Conservation (phyloP, 2,113 vertebrate genomes). For the Oncorhynchus tshawytscha region DNA sequence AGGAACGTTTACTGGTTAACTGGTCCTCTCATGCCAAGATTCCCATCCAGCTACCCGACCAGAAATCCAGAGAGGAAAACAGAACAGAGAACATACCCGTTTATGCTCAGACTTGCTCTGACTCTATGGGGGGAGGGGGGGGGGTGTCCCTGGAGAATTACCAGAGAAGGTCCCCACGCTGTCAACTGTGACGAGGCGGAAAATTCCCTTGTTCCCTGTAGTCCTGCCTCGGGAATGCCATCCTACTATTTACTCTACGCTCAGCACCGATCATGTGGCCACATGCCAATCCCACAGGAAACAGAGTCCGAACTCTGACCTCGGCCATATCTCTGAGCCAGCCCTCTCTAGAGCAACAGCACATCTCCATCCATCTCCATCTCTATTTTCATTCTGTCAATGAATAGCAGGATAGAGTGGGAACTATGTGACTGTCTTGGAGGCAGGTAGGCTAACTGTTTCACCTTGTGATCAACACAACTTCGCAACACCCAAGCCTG, state of each 20-base stretch:
- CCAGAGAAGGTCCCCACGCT: constrained; percentile 21
- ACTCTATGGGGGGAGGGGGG: not conserved
- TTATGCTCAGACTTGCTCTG: not conserved
- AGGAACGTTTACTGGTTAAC: no score
- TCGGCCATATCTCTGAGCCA: not conserved
- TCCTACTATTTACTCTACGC: constrained; percentile 50
- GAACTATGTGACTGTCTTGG: not conserved
- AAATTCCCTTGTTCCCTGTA: constrained; percentile 29
- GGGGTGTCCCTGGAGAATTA: not conserved
- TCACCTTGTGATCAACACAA: no score
- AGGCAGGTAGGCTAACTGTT: not conserved
- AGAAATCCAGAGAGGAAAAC: not conserved
- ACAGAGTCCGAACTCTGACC: constrained; percentile 10
- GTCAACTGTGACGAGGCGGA: not conserved
- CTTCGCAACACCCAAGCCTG: no score
- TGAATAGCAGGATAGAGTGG: not conserved
- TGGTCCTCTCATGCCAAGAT: no score
- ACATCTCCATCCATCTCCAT: not conserved
- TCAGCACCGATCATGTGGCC: constrained; percentile 15
- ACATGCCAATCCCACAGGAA: constrained; percentile 18
- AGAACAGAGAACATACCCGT: not conserved
- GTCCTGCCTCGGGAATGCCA: constrained; percentile 25
- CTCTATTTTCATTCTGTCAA: constrained; percentile 11
- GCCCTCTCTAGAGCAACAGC: not conserved
- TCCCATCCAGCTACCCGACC: not conserved